These are phyloP conservation scores for Bufo gargarizans DNA, from an alignment of 2,113 vertebrate species.

Conservation along the genomic window DNA sequence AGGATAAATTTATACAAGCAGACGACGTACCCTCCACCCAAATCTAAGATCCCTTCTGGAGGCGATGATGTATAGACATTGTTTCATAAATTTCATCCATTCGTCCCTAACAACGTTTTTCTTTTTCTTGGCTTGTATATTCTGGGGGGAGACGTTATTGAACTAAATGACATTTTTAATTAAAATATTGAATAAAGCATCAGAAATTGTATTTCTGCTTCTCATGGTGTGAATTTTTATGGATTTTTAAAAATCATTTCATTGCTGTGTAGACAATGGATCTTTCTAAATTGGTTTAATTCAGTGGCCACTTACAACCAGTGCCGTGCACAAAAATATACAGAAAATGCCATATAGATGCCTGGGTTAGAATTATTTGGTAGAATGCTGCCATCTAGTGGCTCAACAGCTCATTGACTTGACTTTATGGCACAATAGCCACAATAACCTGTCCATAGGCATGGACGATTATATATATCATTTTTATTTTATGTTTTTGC, in stretches of 20 bases:
- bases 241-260: neutral
- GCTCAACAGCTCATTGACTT: neutral
- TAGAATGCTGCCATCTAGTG: conserved; percentile 8
- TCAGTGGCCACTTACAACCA: no score
- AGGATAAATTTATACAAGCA: neutral
- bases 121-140: conserved; percentile 15
- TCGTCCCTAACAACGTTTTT: neutral
- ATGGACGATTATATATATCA: no score
- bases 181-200: conserved; percentile 23
- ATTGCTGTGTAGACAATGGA: neutral
- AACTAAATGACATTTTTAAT: conserved; percentile 16
- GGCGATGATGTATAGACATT: neutral
- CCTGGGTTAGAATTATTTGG: neutral
- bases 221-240: neutral
- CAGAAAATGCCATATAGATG: no score
- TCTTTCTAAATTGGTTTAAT: neutral
- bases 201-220: neutral
- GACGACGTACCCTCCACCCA: neutral
- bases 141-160: neutral
- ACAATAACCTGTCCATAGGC: no score
- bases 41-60: neutral
- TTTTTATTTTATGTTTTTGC: no score
- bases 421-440: neutral
- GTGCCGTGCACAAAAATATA: no score
- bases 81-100: neutral